phyloP scores from a whole-genome alignment of 2,113 vertebrate genomes.

The Scalopus aquaticus region DNA sequence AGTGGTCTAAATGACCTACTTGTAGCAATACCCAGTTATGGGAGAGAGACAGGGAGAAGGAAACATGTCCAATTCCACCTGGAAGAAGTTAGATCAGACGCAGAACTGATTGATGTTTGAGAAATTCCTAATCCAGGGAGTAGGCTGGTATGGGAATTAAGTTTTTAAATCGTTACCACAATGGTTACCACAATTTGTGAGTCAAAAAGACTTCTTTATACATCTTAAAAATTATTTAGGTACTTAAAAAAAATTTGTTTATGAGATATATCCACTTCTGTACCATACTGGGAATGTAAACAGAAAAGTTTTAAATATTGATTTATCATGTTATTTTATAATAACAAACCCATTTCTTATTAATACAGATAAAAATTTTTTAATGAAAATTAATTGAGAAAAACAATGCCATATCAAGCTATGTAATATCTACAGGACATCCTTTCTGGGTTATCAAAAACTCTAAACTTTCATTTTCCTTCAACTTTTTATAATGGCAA shows the following conservation, averaged over 20 bases:
- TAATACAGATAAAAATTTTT: neutral
- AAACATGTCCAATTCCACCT: neutral
- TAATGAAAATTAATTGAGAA: constrained; percentile 11
- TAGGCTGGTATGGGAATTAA: neutral
- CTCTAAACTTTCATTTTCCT: neutral
- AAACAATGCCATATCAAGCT: constrained; percentile 23
- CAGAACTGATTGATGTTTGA: neutral
- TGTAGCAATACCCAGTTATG: neutral
- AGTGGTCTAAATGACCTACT: neutral
- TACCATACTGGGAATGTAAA: neutral
- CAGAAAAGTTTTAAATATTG: neutral
- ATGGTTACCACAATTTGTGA: neutral
- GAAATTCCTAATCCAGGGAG: neutral
- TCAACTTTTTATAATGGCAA: neutral
- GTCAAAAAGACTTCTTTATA: neutral
- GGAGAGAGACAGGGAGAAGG: neutral
- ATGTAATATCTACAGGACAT: neutral
- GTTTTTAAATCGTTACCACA: neutral
- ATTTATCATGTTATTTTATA: neutral
- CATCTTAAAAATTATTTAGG: neutral
- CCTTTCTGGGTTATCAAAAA: neutral
- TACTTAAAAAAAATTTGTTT: neutral
- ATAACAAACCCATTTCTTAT: neutral
- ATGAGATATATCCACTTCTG: neutral
- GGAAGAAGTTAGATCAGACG: neutral